A percentile compares a stretch with the other conserved stretches of the same genome.
Conservation (phyloP, 30 jellyfish, hydroid and myxozoan genomes). For the Catostylus mosaicus region DNA sequence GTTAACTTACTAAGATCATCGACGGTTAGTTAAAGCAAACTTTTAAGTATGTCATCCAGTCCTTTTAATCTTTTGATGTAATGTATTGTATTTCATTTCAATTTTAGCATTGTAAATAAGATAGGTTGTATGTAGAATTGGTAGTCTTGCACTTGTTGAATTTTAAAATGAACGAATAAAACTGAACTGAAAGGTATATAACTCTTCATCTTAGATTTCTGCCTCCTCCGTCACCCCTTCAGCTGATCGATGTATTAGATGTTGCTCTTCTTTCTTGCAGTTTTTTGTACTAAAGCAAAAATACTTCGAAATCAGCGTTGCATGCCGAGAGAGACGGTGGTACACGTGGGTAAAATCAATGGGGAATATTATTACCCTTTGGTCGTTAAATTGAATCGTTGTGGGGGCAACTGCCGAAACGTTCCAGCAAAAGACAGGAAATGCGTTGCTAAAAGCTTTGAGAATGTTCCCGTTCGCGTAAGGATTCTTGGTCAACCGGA, state of each 20-base stretch:
- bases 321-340: conserved; percentile 42
- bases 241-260: background rate
- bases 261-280: background rate
- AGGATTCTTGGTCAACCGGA: background rate
- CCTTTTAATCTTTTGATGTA: too few relatives aligned
- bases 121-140: background rate
- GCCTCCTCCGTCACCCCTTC: background rate
- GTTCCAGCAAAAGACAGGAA: conserved; percentile 32
- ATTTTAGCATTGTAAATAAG: too few relatives aligned
- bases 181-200: too few relatives aligned
- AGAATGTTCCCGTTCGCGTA: conserved; percentile 36
- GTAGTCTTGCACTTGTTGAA: too few relatives aligned
- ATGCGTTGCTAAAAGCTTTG: conserved; percentile 27
- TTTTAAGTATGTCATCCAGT: too few relatives aligned
- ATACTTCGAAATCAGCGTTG: conserved; percentile 16
- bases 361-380: conserved; percentile 44
- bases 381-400: conserved; percentile 56
- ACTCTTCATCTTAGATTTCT: background rate
- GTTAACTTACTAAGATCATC: too few relatives aligned
- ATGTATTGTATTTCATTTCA: too few relatives aligned
- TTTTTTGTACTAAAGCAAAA: background rate
- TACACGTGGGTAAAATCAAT: conserved; percentile 24
- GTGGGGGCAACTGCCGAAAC: conserved; percentile 48
- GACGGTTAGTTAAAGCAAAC: too few relatives aligned
- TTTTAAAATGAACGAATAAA: too few relatives aligned